A percentile compares a stretch with the other conserved stretches of the same genome.
Conservation (phyloP, 2,113 vertebrate species). For the Lathamus discolor region DNA sequence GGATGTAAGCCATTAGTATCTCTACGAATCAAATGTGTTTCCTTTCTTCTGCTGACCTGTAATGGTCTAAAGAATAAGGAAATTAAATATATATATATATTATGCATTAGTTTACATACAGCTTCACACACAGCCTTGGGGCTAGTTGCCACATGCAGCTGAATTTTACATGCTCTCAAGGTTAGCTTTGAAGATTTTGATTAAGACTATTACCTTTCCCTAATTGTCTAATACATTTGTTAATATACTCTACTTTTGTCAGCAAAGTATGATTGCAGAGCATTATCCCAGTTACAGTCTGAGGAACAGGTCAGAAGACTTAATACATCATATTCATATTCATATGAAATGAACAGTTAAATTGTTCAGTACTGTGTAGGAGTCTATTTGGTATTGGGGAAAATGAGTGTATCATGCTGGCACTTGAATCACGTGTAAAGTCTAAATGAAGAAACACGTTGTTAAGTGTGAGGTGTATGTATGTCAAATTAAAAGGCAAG, state of each 20-base stretch:
- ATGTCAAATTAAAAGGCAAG: neutral
- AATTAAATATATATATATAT: neutral
- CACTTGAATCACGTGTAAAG: neutral
- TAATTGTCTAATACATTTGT: neutral
- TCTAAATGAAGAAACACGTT: neutral
- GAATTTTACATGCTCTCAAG: neutral
- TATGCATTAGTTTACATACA: neutral
- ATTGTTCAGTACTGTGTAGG: neutral
- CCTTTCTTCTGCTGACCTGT: neutral
- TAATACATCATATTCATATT: neutral
- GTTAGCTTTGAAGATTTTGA: neutral
- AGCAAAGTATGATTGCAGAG: neutral
- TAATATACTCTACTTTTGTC: neutral
- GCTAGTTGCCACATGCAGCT: neutral
- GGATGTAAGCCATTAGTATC: neutral
- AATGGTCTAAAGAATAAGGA: neutral
- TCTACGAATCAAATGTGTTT: neutral
- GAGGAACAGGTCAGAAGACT: neutral
- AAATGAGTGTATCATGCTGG: neutral
- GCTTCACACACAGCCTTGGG: neutral
- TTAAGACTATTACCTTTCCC: neutral
- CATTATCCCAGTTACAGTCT: neutral
- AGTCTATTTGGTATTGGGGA: rapidly evolving
- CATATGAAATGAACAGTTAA: neutral
- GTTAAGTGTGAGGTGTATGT: neutral